Evolutionary conservation across 2,113 vertebrate species (phyloP).

Genomic region (Conger conger): DNA sequence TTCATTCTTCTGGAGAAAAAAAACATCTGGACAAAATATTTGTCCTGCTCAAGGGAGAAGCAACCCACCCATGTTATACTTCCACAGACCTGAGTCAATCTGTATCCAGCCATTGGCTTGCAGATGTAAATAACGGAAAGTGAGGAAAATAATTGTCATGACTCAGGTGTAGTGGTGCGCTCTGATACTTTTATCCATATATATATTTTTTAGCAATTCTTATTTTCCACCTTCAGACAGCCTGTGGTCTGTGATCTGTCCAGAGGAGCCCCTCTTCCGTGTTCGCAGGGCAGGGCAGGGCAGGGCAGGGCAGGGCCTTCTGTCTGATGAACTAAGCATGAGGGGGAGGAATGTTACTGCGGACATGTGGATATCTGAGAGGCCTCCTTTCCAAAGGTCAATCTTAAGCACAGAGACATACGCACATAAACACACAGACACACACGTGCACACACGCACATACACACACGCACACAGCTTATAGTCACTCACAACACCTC

Average conservation of each 20-base stretch:
- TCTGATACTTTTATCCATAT: not conserved
- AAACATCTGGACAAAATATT: slow-evolving; percentile 29
- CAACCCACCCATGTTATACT: not conserved
- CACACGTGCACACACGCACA: not conserved
- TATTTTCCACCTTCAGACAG: not conserved
- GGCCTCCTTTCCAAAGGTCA: not conserved
- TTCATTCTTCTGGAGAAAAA: slow-evolving; percentile 12
- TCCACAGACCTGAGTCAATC: not conserved
- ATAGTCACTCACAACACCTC: no score
- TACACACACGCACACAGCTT: not conserved
- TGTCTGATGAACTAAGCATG: not conserved
- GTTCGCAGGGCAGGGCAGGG: not conserved
- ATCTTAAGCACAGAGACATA: not conserved
- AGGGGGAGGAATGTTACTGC: not conserved
- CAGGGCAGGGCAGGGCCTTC: no score
- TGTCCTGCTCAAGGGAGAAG: not conserved
- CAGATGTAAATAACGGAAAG: not conserved
- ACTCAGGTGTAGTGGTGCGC: slow-evolving; percentile 45
- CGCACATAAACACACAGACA: no score
- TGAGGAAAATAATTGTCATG: slow-evolving; percentile 24
- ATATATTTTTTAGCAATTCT: no score
- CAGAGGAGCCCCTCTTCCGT: not conserved
- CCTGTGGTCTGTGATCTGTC: not conserved
- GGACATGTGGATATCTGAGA: not conserved
- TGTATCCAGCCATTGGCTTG: not conserved